Evolutionary conservation across 2,113 vertebrate species (phyloP).

Genomic region (Garra rufa): DNA sequence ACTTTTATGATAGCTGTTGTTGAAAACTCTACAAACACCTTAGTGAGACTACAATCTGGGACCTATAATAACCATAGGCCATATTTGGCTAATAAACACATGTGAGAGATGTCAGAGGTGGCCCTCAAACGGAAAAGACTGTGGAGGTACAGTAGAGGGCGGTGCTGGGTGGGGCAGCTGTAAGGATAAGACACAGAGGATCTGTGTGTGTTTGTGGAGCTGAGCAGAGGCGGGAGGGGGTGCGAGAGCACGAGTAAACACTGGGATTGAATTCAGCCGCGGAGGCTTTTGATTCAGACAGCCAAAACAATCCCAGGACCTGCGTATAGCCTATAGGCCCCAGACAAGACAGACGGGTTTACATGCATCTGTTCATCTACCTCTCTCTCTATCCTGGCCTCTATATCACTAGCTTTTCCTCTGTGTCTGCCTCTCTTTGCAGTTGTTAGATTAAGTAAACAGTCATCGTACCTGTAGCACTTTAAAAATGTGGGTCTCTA

Average conservation of each 20-base stretch:
- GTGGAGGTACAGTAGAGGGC: not conserved
- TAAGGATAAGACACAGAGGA: conserved; percentile 50
- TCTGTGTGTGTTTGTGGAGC: conserved; percentile 45
- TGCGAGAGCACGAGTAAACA: conserved; percentile 43
- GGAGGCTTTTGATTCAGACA: conserved; percentile 51
- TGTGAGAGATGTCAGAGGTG: conserved; percentile 1
- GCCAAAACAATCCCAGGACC: conserved; percentile 45
- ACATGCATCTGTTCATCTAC: conserved; percentile 17
- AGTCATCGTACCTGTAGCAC: not conserved
- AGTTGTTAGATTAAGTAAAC: not conserved
- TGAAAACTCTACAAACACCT: not conserved
- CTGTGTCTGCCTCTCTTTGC: not conserved
- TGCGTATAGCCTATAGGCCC: conserved; percentile 20
- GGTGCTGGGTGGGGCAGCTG: conserved; percentile 41
- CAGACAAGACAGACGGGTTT: conserved; percentile 29
- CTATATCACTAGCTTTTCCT: not conserved
- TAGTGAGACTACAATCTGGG: not conserved
- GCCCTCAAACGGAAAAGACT: not conserved
- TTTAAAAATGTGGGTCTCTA: not conserved
- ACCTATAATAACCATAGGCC: not conserved
- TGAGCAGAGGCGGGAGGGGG: conserved; percentile 35
- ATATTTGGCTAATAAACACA: not conserved
- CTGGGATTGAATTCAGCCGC: conserved; percentile 46
- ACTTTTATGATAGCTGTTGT: no score
- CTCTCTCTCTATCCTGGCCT: not conserved